These are phyloP conservation scores for Ctenochaetus hawaiiensis DNA, from an alignment of 2,797 vertebrate genomes.

Conservation along the genomic window DNA sequence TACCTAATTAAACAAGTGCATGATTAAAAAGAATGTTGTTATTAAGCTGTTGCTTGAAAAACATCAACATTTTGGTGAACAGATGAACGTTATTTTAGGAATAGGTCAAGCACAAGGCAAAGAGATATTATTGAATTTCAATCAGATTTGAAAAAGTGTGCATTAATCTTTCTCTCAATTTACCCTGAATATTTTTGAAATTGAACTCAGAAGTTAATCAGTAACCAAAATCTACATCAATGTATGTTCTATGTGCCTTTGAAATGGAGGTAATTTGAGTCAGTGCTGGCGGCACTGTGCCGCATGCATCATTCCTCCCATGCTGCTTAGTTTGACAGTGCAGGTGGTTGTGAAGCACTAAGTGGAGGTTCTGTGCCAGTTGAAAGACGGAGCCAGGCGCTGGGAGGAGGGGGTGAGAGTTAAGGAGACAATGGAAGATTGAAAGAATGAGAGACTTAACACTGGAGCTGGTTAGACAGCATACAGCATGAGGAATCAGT, in stretches of 20 bases:
- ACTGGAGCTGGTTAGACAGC: constrained; percentile 71
- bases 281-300: constrained; percentile 23
- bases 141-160: constrained; percentile 11
- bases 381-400: constrained; percentile 53
- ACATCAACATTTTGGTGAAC: too few relatives aligned
- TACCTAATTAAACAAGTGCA: too few relatives aligned
- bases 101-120: too few relatives aligned
- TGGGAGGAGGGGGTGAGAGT: constrained; percentile 17
- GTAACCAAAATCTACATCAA: constrained; percentile 9
- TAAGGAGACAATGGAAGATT: constrained; percentile 67
- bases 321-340: constrained; percentile 61
- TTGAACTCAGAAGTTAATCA: constrained; percentile 16
- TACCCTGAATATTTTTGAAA: constrained; percentile 29
- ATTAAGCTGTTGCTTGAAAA: too few relatives aligned
- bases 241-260: constrained; percentile 2
- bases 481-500: constrained; percentile 61
- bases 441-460: constrained; percentile 77
- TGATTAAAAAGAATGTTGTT: too few relatives aligned
- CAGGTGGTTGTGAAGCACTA: constrained; percentile 63
- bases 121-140: background rate
- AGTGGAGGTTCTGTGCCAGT: constrained; percentile 63
- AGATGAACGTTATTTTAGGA: too few relatives aligned
- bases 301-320: constrained; percentile 38
- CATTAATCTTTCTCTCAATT: constrained; percentile 35
- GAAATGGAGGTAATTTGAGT: constrained; percentile 31